Conservation (phyloP, 2,888 invertebrate genomes). For the Loripinus fragilis region DNA sequence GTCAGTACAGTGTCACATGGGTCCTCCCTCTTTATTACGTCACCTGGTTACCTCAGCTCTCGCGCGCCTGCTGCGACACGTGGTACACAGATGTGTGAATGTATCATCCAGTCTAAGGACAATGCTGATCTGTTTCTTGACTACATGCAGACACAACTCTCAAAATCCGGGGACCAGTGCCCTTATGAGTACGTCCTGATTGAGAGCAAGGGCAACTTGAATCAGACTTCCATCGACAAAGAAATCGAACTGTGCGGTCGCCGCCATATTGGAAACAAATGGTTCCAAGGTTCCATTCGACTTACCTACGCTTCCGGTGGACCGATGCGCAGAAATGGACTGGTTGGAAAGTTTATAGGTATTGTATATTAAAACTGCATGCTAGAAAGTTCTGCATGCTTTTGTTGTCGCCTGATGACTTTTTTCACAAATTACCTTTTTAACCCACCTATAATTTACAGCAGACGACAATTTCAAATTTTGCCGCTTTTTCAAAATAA, state of each 20-base stretch:
- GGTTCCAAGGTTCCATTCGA: slow-evolving; percentile 48
- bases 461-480: too few species aligned
- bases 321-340: slow-evolving; percentile 49
- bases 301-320: slow-evolving; percentile 57
- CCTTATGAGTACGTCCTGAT: slow-evolving; percentile 56
- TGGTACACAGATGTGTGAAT: slow-evolving; percentile 58
- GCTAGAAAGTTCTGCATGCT: too few species aligned
- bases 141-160: slow-evolving; percentile 53
- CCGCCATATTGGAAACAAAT: slow-evolving; percentile 39
- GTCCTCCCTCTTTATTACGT: slow-evolving; percentile 50
- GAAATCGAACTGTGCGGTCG: slow-evolving; percentile 55
- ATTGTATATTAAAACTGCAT: background rate
- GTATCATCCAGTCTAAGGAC: slow-evolving; percentile 55
- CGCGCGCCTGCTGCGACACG: slow-evolving; percentile 16
- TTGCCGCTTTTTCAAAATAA: too few species aligned
- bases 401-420: too few species aligned
- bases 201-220: slow-evolving; percentile 52
- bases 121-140: slow-evolving; percentile 52
- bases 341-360: slow-evolving; percentile 57
- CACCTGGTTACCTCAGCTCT: slow-evolving; percentile 51
- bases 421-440: too few species aligned
- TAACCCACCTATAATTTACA: too few species aligned
- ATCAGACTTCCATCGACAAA: slow-evolving; percentile 46
- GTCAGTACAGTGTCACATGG: slow-evolving; percentile 50
- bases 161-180: slow-evolving; percentile 42